These are phyloP conservation scores for Clarias laeviceps DNA, from an alignment of 2,797 vertebrate species.

Conservation along the genomic window DNA sequence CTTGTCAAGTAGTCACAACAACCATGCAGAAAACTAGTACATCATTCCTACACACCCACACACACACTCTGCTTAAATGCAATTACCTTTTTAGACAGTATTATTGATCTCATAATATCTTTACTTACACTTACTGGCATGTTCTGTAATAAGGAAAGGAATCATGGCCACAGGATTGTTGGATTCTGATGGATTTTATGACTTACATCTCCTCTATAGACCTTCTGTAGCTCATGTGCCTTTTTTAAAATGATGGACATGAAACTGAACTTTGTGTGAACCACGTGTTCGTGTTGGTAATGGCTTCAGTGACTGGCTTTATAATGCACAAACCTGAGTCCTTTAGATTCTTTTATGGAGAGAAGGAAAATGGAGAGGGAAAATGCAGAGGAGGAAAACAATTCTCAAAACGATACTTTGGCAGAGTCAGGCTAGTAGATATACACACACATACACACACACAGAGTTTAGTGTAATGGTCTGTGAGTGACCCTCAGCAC, in stretches of 20 bases:
- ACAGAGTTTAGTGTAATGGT: conserved; percentile 5
- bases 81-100: conserved; percentile 26
- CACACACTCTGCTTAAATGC: neutral
- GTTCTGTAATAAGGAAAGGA: conserved; percentile 32
- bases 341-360: conserved; percentile 1
- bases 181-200: conserved; percentile 23
- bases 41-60: neutral
- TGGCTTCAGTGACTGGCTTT: neutral
- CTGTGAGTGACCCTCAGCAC: conserved; percentile 1
- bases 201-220: neutral
- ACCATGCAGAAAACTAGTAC: too few species aligned
- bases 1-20: neutral
- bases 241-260: conserved; percentile 1
- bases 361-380: neutral
- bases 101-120: conserved; percentile 29
- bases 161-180: conserved; percentile 21
- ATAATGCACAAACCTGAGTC: neutral
- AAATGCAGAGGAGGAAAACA: neutral
- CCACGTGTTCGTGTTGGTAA: neutral
- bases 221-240: neutral
- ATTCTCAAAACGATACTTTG: neutral
- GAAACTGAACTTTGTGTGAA: neutral
- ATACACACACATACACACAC: neutral
- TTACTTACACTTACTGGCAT: conserved; percentile 23
- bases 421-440: neutral